A percentile compares a stretch with the other conserved stretches of the same genome.
phyloP scores from a whole-genome alignment of 2,888 invertebrate species.

The Sycophila texana region DNA sequence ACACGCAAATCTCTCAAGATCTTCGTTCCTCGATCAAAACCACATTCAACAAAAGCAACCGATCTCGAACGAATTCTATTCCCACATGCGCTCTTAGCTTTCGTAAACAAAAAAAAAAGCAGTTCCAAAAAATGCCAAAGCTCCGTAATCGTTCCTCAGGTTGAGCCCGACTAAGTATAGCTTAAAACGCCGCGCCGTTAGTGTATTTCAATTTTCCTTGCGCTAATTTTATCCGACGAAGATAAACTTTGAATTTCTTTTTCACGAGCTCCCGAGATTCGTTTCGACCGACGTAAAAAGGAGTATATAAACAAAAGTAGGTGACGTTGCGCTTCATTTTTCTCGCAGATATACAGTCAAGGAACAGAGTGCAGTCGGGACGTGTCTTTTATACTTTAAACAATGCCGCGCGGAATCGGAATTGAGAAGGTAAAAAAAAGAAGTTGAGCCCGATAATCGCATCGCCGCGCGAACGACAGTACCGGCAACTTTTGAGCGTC shows the following conservation, averaged over 20 bases:
- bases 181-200: constrained; percentile 1
- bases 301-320: too few relatives aligned
- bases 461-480: constrained; percentile 13
- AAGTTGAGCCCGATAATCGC: neutral
- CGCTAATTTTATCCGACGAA: constrained; percentile 9
- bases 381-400: constrained; percentile 23
- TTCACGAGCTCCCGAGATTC: neutral
- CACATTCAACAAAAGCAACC: too few relatives aligned
- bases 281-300: too few relatives aligned
- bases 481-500: constrained; percentile 19
- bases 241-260: neutral
- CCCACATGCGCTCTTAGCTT: neutral
- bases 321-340: too few relatives aligned
- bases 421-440: neutral
- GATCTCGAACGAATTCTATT: neutral
- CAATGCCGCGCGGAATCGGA: neutral
- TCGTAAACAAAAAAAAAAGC: neutral
- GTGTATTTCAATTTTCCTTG: neutral
- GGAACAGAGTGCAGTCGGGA: neutral
- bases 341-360: too few relatives aligned
- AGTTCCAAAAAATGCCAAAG: neutral
- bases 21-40: too few relatives aligned
- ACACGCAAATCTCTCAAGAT: too few relatives aligned
- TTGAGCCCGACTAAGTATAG: constrained; percentile 12
- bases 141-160: neutral